Conservation (phyloP, 2,797 vertebrate species). For the Megaceryle alcyon region DNA sequence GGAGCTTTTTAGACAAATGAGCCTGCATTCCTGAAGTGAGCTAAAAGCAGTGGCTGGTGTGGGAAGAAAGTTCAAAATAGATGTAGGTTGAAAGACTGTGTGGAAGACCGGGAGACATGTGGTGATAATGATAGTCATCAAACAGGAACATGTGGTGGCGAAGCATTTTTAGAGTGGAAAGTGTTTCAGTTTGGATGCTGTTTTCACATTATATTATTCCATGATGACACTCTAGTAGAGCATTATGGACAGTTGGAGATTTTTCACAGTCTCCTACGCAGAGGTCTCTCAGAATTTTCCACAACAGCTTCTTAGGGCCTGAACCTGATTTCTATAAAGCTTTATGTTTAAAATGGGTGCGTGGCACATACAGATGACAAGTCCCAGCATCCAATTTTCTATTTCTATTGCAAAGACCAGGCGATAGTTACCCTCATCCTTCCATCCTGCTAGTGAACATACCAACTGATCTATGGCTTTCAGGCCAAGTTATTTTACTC, state of each 20-base stretch:
- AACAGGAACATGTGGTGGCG: background rate
- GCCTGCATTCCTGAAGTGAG: conserved; percentile 30
- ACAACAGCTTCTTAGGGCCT: background rate
- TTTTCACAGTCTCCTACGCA: background rate
- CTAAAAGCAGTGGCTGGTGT: conserved; percentile 41
- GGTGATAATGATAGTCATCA: conserved; percentile 42
- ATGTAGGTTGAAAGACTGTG: background rate
- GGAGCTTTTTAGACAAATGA: conserved; percentile 11
- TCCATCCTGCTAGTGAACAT: background rate
- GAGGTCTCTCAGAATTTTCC: background rate
- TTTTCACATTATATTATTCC: background rate
- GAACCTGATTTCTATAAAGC: background rate
- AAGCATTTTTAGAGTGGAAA: conserved; percentile 21
- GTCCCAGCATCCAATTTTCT: background rate
- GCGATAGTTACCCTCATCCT: background rate
- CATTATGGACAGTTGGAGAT: background rate
- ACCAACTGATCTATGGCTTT: background rate
- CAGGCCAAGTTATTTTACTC: background rate
- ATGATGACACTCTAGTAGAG: background rate
- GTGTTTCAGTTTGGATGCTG: background rate
- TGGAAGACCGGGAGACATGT: conserved; percentile 9
- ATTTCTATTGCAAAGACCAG: background rate
- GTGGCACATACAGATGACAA: background rate
- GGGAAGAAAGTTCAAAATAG: conserved; percentile 52
- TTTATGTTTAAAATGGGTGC: background rate